Evolutionary conservation across 2,113 vertebrate species (phyloP), one percentile per base, ranked within the genome.

Genomic region (Nymphicus hollandicus): DNA sequence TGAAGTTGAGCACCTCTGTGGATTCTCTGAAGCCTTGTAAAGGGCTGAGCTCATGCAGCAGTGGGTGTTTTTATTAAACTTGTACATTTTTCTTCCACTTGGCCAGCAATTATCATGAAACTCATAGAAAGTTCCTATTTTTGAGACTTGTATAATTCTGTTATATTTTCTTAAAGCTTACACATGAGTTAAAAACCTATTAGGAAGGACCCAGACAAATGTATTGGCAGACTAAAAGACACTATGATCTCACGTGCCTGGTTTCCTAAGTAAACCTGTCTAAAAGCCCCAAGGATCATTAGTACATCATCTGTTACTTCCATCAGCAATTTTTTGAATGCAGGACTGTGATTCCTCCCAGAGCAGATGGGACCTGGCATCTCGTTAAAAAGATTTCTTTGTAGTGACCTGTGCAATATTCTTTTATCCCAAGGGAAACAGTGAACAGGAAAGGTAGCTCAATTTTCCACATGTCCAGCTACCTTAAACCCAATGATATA

Each of bases 241-340:
- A 81, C 55, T 71, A 70, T 95, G 91, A 84, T 74, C 77, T 97
- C 91, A 91, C 47, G 65, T 66, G 86, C 83, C 78, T 95, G 93
- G 73, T 96, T 95, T 95, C 93, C 87, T 91, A 92, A 92, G 65
- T 73, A 92, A 95, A 95, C 84, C 76, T 88, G 70, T 61, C 78
- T 81, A 74, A 91, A 97, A 93, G 41, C 56, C 65, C 69, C 41
- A 71, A 49, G 93, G 77, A 81, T 88, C 83, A 83, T 94, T 76
- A 88, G 47, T 84, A 66, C n/a, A 55, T 92, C 86, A 61, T 95
- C 93, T 96, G 96, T 69, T 97, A 84, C 72, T 95, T 91, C 70
- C 72, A 96, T 95, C 92, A 94, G 69, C 63, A 43, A 55, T 93
- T 93, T 93, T 93, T 33, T 93, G 85, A 96, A 88, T 81, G 65